Percentiles rank a stretch among this genome's conserved stretches.
Evolutionary conservation across 2,888 invertebrate species (phyloP).

Genomic region (Galerucella calmariensis): DNA sequence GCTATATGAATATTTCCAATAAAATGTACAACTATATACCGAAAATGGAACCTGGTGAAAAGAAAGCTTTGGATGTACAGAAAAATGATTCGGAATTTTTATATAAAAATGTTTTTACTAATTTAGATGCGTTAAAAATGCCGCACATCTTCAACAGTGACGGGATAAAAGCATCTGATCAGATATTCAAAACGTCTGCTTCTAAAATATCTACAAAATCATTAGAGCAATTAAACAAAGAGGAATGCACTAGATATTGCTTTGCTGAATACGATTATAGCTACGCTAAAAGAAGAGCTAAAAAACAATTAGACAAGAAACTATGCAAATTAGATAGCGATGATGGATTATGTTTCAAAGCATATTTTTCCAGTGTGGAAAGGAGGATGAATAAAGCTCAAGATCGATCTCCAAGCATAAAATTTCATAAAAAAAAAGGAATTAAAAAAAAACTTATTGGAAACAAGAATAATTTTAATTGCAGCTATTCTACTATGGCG

Average conservation of each 20-base stretch:
- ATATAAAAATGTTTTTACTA: neutral
- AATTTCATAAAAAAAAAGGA: neutral
- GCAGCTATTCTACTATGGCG: neutral
- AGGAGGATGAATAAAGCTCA: neutral
- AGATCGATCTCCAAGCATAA: neutral
- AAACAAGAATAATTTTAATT: neutral
- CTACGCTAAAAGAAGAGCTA: neutral
- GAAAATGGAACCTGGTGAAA: neutral
- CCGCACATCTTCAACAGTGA: neutral
- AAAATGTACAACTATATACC: neutral
- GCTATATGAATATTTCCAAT: neutral
- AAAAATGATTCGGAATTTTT: neutral
- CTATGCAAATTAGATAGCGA: neutral
- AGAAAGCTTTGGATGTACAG: neutral
- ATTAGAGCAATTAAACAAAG: conserved; percentile 9
- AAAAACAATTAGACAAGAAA: neutral
- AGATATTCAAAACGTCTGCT: neutral
- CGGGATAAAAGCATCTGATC: neutral
- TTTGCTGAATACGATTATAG: conserved; percentile 10
- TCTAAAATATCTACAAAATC: conserved; percentile 2
- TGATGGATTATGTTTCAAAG: neutral
- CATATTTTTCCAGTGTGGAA: neutral
- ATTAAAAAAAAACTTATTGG: neutral
- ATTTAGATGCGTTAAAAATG: neutral
- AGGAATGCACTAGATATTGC: neutral